A percentile compares a stretch with the other conserved stretches of the same genome.
Conservation (phyloP, 2,113 vertebrate genomes). For the Dasyprocta punctata region DNA sequence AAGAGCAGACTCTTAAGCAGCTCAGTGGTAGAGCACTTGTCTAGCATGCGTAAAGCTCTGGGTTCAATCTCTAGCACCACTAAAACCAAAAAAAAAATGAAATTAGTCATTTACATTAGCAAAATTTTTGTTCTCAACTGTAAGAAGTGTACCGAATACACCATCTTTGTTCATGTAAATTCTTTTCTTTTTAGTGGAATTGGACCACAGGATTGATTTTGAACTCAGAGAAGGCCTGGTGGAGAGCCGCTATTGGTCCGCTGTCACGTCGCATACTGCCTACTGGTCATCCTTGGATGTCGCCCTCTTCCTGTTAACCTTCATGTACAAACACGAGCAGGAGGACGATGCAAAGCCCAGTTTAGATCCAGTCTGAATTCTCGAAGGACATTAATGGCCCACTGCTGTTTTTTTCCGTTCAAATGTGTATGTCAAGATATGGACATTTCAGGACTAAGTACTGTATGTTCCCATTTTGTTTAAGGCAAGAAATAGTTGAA, state of each 20-base stretch:
- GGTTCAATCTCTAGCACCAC: neutral
- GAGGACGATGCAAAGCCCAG: constrained; percentile 81
- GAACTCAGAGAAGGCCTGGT: constrained; percentile 98
- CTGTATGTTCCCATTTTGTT: constrained; percentile 80
- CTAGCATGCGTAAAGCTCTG: neutral
- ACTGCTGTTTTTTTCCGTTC: constrained; percentile 70
- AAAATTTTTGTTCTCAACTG: constrained; percentile 18
- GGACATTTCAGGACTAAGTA: constrained; percentile 84
- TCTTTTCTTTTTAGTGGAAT: constrained; percentile 89
- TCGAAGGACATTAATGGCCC: constrained; percentile 72
- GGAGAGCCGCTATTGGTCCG: constrained; percentile 98
- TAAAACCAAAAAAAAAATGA: neutral
- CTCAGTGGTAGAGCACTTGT: neutral
- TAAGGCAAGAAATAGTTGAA: constrained; percentile 80
- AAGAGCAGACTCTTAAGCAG: neutral
- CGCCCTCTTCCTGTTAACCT: constrained; percentile 97
- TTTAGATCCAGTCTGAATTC: constrained; percentile 83
- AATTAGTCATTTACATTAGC: neutral
- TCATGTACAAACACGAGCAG: constrained; percentile 93
- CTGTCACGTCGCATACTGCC: constrained; percentile 97
- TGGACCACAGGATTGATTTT: constrained; percentile 97
- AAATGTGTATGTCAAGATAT: constrained; percentile 71
- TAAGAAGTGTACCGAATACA: neutral
- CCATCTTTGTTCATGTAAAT: neutral
- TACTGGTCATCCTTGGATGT: constrained; percentile 98